Conservation (phyloP, 2,113 vertebrate species). For the Montifringilla adamsi region DNA sequence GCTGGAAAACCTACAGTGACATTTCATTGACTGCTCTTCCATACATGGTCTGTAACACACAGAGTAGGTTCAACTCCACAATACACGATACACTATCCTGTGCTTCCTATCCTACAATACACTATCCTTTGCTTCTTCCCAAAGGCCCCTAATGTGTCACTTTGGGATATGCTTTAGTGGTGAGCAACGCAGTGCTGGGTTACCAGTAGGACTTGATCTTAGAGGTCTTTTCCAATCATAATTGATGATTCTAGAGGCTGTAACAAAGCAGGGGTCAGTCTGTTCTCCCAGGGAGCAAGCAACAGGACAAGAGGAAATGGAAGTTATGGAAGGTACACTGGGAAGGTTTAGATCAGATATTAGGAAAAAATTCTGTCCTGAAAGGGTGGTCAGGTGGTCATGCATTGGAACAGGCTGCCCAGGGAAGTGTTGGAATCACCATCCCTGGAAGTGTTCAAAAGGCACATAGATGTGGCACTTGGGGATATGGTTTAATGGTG, state of each 20-base stretch:
- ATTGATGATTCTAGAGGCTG: neutral
- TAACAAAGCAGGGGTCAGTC: neutral
- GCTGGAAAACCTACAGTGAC: neutral
- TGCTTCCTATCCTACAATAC: neutral
- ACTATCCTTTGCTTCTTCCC: too few species aligned
- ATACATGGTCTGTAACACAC: neutral
- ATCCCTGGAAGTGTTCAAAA: neutral
- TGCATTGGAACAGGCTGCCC: neutral
- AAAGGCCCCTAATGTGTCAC: neutral
- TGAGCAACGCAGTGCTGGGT: neutral
- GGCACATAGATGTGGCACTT: neutral
- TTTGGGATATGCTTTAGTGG: neutral
- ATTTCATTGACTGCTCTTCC: neutral
- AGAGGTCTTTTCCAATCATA: neutral
- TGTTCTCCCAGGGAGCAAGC: neutral
- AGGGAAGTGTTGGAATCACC: neutral
- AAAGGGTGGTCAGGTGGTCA: neutral
- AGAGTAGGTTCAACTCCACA: neutral
- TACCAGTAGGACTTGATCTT: neutral
- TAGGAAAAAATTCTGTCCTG: neutral
- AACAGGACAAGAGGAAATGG: neutral
- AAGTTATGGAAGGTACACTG: neutral
- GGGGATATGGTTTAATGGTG: neutral
- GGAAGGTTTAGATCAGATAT: neutral
- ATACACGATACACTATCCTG: neutral